These are phyloP conservation scores for Oscheius myriophilus DNA, from an alignment of 2,888 invertebrate genomes.

Conservation along the genomic window DNA sequence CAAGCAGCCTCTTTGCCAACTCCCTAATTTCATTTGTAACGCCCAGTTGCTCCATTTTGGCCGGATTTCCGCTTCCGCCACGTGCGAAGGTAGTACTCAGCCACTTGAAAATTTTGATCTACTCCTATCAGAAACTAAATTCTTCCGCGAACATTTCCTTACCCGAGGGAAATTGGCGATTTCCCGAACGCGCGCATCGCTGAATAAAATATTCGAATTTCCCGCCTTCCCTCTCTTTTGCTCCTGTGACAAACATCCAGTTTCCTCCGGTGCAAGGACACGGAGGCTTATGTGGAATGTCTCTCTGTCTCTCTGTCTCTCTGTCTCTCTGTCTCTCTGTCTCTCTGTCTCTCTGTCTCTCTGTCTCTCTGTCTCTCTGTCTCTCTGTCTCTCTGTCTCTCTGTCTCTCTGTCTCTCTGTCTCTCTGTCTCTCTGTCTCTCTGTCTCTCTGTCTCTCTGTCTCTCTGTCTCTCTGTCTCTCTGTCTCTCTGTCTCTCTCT, in stretches of 20 bases:
- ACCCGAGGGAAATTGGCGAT: too few species aligned
- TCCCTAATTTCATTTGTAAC: constrained; percentile 15
- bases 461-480: background rate
- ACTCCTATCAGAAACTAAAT: too few species aligned
- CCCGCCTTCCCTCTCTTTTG: background rate
- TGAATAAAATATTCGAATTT: background rate
- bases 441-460: background rate
- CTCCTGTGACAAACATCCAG: background rate
- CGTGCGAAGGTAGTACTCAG: too few species aligned
- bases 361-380: background rate
- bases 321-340: background rate
- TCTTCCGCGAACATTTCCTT: too few species aligned
- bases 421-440: background rate
- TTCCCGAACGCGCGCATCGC: too few species aligned
- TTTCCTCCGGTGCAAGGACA: background rate
- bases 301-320: background rate
- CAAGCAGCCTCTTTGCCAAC: too few species aligned
- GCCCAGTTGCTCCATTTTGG: constrained; percentile 11
- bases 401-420: background rate
- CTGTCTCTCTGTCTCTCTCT: background rate
- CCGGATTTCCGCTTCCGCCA: background rate
- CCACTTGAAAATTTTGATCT: too few species aligned
- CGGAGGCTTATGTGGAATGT: too few species aligned
- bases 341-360: background rate
- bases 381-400: background rate